Base-by-base conservation (phyloP, 1,140 invertebrate genomes). In the Procambarus virginalis region DNA sequence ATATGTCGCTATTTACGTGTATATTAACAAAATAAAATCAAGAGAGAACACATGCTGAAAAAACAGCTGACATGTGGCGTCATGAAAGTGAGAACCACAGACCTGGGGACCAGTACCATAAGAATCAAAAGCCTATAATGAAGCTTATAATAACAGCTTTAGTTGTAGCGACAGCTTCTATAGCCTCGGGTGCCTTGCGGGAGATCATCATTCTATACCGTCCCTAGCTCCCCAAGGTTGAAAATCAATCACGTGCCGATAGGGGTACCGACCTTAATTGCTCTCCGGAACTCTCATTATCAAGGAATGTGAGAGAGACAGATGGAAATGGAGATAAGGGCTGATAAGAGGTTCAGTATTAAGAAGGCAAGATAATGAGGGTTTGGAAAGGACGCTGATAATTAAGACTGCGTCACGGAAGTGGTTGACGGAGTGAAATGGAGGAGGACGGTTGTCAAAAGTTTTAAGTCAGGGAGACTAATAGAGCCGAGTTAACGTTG, bases 301-400 rank as follows among this genome's bases (percentile, higher is more conserved):
- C 80, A 82, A 64, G 68, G 68, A 10, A 17, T 46, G 12, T 45
- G 34, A 64, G 80, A 64, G 79, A 81, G 10, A 81, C 6, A 22
- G 80, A 58, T 51, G 22, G 80, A 68, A 60, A 82, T 64, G 80
- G 58, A 68, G 80, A 82, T 82, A 82, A 82, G 80, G 22, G 80
- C 80, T 68, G 58, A 64, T 82, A 82, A 82, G 80, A 82, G 80
- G 80, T 68, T 82, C 80, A 68, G 68, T 82, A 68, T 82, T 82
- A 82, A 68, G 80, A 82, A 82, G 80, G 80, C 22, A 82, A 82
- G 80, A 82, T 81, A 82, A 82, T 82, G 80, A 82, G 48, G 58
- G 58, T 9, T 68, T 45, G 4, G 34, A 17, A 55, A 17, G 45
- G 9, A 48, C 14, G 3, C 48, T 14, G 58, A 82, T 82, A 82